phyloP scores from a whole-genome alignment of 92 coral and sea anemone genomes.

The Zoanthus sociatus region DNA sequence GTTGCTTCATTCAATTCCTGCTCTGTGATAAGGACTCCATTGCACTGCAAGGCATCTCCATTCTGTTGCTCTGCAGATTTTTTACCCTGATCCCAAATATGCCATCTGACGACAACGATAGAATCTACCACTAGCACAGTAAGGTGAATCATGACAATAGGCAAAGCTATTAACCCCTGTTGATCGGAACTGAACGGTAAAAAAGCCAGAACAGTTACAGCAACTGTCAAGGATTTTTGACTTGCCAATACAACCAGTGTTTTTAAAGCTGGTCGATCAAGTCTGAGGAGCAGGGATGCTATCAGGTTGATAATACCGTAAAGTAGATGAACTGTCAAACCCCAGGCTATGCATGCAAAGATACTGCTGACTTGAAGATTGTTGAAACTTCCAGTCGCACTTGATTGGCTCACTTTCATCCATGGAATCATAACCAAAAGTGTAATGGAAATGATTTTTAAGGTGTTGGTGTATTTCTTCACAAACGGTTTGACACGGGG shows the following conservation, averaged over 20 bases:
- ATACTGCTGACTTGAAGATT: slow-evolving; percentile 74
- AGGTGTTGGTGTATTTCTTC: slow-evolving; percentile 73
- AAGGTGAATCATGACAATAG: slow-evolving; percentile 86
- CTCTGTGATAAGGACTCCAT: slow-evolving; percentile 5
- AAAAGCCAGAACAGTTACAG: slow-evolving; percentile 78
- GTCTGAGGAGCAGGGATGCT: slow-evolving; percentile 69
- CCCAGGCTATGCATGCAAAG: slow-evolving; percentile 88
- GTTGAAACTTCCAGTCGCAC: slow-evolving; percentile 77
- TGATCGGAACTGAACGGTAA: slow-evolving; percentile 83
- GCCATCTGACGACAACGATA: slow-evolving; percentile 82
- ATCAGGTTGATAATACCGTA: slow-evolving; percentile 69
- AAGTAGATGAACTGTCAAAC: slow-evolving; percentile 78
- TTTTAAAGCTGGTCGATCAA: slow-evolving; percentile 73
- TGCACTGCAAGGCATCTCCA: slow-evolving; percentile 9
- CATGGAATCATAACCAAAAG: slow-evolving; percentile 90
- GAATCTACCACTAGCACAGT: slow-evolving; percentile 83
- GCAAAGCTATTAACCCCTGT: slow-evolving; percentile 88
- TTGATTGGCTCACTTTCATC: slow-evolving; percentile 96
- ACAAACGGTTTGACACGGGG: slow-evolving; percentile 80
- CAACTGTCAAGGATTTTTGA: slow-evolving; percentile 89
- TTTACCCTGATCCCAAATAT: slow-evolving; percentile 68
- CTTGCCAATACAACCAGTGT: slow-evolving; percentile 88
- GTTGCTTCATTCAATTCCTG: neutral
- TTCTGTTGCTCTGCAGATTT: slow-evolving; percentile 7
- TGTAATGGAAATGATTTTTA: slow-evolving; percentile 77